phyloP scores from a whole-genome alignment of 2,797 vertebrate genomes.

The Esox lucius region DNA sequence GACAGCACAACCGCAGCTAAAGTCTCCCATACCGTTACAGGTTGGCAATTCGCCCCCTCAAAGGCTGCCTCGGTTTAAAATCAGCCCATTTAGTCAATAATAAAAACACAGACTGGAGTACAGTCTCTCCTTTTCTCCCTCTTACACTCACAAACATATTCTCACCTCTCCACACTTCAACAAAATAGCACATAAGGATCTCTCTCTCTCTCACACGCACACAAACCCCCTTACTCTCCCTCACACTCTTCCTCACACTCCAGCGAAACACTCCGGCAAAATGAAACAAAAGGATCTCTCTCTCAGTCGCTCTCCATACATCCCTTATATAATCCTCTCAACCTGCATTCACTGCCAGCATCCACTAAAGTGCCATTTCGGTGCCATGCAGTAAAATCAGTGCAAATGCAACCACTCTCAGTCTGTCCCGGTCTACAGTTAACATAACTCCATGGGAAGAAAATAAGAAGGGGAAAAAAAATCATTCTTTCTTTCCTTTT shows the following conservation, averaged over 20 bases:
- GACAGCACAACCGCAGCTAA: constrained; percentile 18
- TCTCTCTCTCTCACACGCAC: neutral
- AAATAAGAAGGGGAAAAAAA: neutral
- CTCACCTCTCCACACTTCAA: constrained; percentile 18
- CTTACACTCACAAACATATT: neutral
- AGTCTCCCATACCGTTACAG: constrained; percentile 40
- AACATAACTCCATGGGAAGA: neutral
- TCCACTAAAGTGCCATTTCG: neutral
- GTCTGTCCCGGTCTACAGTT: neutral
- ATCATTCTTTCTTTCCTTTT: neutral
- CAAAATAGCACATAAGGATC: constrained; percentile 15
- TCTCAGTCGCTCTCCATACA: neutral
- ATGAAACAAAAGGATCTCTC: constrained; percentile 14
- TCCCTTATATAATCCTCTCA: constrained; percentile 26
- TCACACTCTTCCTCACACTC: constrained; percentile 26
- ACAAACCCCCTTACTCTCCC: constrained; percentile 39
- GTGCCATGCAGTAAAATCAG: neutral
- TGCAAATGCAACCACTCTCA: neutral
- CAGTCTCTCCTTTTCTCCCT: neutral
- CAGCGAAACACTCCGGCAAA: constrained; percentile 7
- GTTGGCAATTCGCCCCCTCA: constrained; percentile 23
- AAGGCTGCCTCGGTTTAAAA: neutral
- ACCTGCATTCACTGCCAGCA: constrained; percentile 22
- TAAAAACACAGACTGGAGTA: constrained; percentile 36
- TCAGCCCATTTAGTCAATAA: constrained; percentile 37